A percentile compares a stretch with the other conserved stretches of the same genome.
These are phyloP conservation scores for Aporophyla nigra DNA, from an alignment of 2,888 invertebrate species.

Conservation along the genomic window DNA sequence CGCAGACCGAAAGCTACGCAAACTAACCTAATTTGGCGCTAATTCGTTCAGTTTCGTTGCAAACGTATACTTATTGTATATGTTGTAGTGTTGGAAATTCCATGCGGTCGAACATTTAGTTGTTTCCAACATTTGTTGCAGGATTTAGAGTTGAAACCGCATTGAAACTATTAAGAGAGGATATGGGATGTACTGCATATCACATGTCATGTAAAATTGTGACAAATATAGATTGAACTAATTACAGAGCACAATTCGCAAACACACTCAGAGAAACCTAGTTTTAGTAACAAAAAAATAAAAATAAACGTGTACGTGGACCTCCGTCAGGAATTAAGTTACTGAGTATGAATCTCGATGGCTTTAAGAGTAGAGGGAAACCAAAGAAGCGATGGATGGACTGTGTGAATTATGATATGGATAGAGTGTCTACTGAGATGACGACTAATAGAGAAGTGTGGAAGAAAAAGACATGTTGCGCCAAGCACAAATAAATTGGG, in stretches of 20 bases:
- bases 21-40: conserved; percentile 53
- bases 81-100: not conserved
- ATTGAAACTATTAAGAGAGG: conserved; percentile 8
- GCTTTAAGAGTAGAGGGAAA: too few species aligned
- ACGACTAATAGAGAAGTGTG: too few species aligned
- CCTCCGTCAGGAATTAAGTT: too few species aligned
- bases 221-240: not conserved
- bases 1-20: conserved; percentile 47
- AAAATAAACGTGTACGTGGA: too few species aligned
- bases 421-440: too few species aligned
- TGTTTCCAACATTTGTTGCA: conserved; percentile 13
- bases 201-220: not conserved
- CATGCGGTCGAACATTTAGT: conserved; percentile 17
- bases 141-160: conserved; percentile 11
- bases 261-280: not conserved
- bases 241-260: not conserved
- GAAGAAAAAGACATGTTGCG: too few species aligned
- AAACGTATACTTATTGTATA: not conserved
- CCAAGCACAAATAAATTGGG: too few species aligned
- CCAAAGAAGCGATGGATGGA: too few species aligned
- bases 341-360: too few species aligned
- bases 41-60: conserved; percentile 27
- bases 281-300: not conserved
- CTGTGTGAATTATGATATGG: too few species aligned
- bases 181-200: not conserved